These are phyloP conservation scores for Harmothoe impar DNA, from an alignment of 2,888 invertebrate genomes.

Conservation along the genomic window DNA sequence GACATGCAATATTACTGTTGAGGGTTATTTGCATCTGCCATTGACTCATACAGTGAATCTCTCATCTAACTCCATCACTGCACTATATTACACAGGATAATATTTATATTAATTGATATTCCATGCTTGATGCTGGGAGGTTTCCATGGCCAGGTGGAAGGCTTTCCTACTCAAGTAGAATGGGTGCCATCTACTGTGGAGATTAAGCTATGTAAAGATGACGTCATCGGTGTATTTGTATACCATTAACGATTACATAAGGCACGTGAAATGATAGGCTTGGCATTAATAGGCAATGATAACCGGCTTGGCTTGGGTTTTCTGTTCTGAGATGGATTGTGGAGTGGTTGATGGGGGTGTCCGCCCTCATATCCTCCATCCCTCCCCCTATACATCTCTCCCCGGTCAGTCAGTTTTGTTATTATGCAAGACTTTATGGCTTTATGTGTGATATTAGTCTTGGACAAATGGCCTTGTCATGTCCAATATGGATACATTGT, in stretches of 20 bases:
- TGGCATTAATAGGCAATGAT: conserved; percentile 38
- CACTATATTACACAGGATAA: background rate
- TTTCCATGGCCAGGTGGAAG: background rate
- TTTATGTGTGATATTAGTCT: conserved; percentile 47
- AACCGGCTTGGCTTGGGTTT: conserved; percentile 19
- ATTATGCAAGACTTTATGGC: conserved; percentile 49
- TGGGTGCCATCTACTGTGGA: background rate
- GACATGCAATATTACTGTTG: background rate
- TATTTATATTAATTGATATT: background rate
- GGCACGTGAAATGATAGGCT: conserved; percentile 37
- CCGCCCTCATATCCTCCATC: too few species aligned
- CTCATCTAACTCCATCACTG: background rate
- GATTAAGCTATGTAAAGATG: conserved; percentile 42
- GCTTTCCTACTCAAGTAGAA: conserved; percentile 3
- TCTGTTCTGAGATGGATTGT: background rate
- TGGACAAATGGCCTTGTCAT: conserved; percentile 46
- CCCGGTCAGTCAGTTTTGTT: background rate
- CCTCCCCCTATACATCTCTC: too few species aligned
- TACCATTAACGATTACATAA: conserved; percentile 49
- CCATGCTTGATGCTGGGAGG: background rate
- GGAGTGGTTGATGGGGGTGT: background rate
- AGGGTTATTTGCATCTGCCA: background rate
- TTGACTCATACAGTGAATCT: background rate
- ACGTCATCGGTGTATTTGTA: conserved; percentile 2
- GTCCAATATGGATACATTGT: conserved; percentile 51